Conservation (phyloP, 2,113 vertebrate species). For the Lynx canadensis region DNA sequence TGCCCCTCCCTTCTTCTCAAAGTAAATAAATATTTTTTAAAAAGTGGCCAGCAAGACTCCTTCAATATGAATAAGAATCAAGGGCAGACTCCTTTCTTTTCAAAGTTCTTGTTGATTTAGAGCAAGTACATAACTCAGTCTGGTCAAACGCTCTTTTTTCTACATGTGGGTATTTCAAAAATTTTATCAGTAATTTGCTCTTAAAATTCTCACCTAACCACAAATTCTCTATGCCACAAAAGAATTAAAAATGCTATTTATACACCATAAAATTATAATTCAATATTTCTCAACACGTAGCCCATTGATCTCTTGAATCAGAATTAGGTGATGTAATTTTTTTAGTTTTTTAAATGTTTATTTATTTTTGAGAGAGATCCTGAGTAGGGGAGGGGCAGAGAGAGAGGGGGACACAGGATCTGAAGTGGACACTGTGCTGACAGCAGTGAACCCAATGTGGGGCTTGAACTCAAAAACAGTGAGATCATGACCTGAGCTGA, state of each 20-base stretch:
- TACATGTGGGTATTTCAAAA: slow-evolving; percentile 32
- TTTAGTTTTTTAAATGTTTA: too few relatives aligned
- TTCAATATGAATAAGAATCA: slow-evolving; percentile 3
- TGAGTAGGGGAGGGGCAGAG: too few relatives aligned
- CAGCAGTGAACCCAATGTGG: too few relatives aligned
- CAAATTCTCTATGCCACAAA: slow-evolving; percentile 45
- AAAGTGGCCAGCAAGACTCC: background rate
- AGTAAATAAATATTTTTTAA: too few relatives aligned
- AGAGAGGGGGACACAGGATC: too few relatives aligned
- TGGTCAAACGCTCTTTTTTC: slow-evolving; percentile 63
- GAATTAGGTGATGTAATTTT: background rate
- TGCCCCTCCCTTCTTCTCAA: too few relatives aligned
- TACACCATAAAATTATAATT: background rate
- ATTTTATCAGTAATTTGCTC: slow-evolving; percentile 61
- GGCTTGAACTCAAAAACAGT: too few relatives aligned
- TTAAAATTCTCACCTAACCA: slow-evolving; percentile 62
- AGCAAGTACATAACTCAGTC: slow-evolving; percentile 30
- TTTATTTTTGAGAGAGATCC: too few relatives aligned
- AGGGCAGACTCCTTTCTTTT: slow-evolving; percentile 48
- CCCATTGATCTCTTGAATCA: background rate
- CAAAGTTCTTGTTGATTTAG: slow-evolving; percentile 54
- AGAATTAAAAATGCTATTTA: slow-evolving; percentile 37
- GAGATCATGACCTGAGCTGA: too few relatives aligned
- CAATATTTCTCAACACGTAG: background rate
- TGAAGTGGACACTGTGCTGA: too few relatives aligned